A percentile compares a stretch with the other conserved stretches of the same genome.
Conservation (phyloP, 2,113 vertebrate species). For the Larimichthys crocea region DNA sequence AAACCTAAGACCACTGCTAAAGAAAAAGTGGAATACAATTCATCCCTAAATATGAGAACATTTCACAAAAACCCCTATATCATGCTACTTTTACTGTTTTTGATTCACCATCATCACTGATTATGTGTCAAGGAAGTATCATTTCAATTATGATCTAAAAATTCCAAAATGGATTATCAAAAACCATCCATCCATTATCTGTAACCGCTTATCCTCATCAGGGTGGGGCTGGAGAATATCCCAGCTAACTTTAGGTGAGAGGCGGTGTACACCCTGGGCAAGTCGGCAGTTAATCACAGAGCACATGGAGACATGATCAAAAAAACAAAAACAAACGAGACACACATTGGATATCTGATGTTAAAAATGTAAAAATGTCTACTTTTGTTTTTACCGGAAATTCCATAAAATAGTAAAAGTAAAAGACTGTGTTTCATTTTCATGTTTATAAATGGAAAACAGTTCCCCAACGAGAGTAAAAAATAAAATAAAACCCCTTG, state of each 20-base stretch:
- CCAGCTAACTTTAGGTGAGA: too few species aligned
- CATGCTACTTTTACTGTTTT: neutral
- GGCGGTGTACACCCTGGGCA: too few species aligned
- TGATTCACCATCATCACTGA: neutral
- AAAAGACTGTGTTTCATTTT: neutral
- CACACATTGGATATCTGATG: neutral
- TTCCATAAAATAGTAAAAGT: neutral
- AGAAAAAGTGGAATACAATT: neutral
- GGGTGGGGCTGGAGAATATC: too few species aligned
- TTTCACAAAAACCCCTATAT: neutral
- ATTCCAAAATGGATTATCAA: too few species aligned
- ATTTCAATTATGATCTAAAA: neutral
- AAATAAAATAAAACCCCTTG: neutral
- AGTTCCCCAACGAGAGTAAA: constrained; percentile 4
- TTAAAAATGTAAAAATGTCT: neutral
- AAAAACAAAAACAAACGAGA: neutral
- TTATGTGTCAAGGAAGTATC: neutral
- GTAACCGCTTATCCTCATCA: too few species aligned
- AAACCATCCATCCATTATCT: too few species aligned
- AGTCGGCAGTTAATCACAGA: too few species aligned
- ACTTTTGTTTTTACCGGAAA: neutral
- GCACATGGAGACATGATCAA: neutral
- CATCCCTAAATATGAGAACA: neutral
- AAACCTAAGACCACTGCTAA: neutral
- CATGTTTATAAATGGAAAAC: constrained; percentile 16